phyloP scores from a whole-genome alignment of 1,140 invertebrate genomes.

The Eumeta japonica region DNA sequence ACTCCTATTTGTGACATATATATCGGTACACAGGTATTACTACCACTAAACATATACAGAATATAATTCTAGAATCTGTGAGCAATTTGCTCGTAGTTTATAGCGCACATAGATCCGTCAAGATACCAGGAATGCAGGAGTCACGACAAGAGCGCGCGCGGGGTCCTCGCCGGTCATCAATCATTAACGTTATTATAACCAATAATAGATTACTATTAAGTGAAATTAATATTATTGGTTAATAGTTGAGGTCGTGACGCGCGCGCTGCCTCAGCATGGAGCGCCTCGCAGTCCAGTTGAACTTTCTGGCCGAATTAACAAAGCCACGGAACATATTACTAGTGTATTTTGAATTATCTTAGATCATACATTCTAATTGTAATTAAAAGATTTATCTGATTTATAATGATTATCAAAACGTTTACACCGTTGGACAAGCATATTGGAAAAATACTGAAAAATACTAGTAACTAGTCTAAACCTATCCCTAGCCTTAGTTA shows the following conservation, averaged over 20 bases:
- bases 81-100: neutral
- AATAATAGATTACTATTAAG: conserved; percentile 52
- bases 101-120: neutral
- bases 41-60: too few relatives aligned
- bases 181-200: conserved; percentile 43
- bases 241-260: conserved; percentile 32
- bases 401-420: neutral
- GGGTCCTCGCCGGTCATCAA: conserved; percentile 34
- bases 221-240: conserved; percentile 53
- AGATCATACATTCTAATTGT: neutral
- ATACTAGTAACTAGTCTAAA: too few relatives aligned
- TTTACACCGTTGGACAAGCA: too few relatives aligned
- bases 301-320: neutral
- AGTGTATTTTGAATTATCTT: neutral
- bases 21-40: too few relatives aligned
- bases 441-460: too few relatives aligned
- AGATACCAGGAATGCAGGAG: neutral
- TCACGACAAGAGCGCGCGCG: conserved; percentile 24
- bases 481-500: too few relatives aligned
- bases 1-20: too few relatives aligned
- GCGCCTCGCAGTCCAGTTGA: neutral
- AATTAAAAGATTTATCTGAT: neutral
- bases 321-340: too few relatives aligned
- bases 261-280: conserved; percentile 19
- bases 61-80: too few relatives aligned